Conservation (phyloP, 1,140 invertebrate species). For the Solenopsis fugax region DNA sequence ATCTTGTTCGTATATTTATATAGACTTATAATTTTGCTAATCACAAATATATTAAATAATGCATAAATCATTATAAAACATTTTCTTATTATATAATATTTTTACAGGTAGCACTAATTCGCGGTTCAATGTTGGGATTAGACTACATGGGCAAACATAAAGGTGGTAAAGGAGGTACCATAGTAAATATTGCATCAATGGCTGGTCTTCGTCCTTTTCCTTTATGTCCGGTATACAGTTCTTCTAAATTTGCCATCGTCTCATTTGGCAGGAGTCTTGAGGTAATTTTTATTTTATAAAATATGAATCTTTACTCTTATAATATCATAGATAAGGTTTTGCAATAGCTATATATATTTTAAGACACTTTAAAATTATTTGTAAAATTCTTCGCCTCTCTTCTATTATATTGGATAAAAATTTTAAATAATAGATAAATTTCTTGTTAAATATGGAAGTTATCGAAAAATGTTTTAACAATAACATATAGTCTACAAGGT, state of each 20-base stretch:
- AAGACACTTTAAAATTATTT: background rate
- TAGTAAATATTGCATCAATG: slow-evolving; percentile 80
- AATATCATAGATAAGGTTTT: background rate
- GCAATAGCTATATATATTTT: background rate
- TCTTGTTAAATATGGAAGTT: too few relatives aligned
- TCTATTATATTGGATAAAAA: too few relatives aligned
- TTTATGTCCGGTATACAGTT: slow-evolving; percentile 87
- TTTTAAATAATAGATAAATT: too few relatives aligned
- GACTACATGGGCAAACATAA: slow-evolving; percentile 81
- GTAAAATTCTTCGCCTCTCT: too few relatives aligned
- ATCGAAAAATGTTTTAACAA: too few relatives aligned
- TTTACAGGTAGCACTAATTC: slow-evolving; percentile 63
- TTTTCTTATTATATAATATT: background rate
- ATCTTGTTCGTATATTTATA: background rate
- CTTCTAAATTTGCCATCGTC: slow-evolving; percentile 88
- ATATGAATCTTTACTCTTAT: background rate
- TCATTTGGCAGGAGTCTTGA: slow-evolving; percentile 81
- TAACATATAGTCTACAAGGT: too few relatives aligned
- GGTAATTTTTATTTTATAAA: slow-evolving; percentile 19
- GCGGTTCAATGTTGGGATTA: slow-evolving; percentile 74
- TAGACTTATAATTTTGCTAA: background rate
- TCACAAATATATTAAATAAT: background rate
- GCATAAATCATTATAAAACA: background rate
- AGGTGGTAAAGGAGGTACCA: slow-evolving; percentile 79
- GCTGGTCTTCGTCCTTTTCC: slow-evolving; percentile 64